phyloP scores from a whole-genome alignment of 2,888 invertebrate species.

The Heliconius sara region DNA sequence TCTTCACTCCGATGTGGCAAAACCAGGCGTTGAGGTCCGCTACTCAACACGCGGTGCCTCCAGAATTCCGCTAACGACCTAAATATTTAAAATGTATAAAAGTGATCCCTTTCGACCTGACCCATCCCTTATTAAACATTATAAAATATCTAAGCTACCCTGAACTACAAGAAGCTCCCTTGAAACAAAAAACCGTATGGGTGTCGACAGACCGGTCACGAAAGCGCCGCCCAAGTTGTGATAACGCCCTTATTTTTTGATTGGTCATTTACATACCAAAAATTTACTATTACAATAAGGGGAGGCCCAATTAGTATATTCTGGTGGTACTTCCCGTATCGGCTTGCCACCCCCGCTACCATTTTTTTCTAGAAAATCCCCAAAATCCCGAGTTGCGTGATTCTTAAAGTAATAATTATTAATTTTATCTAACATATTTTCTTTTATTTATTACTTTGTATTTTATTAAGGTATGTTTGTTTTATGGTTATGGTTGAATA shows the following conservation, averaged over 20 bases:
- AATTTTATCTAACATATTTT: slow-evolving; percentile 75
- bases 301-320: slow-evolving; percentile 24
- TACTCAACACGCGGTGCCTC: too few species aligned
- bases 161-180: slow-evolving; percentile 55
- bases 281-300: slow-evolving; percentile 47
- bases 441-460: slow-evolving; percentile 48
- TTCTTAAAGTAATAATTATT: slow-evolving; percentile 75
- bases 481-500: slow-evolving; percentile 7
- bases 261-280: slow-evolving; percentile 62
- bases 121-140: not conserved
- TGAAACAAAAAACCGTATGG: slow-evolving; percentile 71
- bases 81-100: not conserved
- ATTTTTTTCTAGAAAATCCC: slow-evolving; percentile 72
- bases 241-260: slow-evolving; percentile 56
- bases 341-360: slow-evolving; percentile 71
- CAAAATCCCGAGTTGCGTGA: slow-evolving; percentile 74
- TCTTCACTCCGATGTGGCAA: too few species aligned
- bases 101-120: not conserved
- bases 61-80: too few species aligned
- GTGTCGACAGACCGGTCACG: slow-evolving; percentile 64
- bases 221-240: slow-evolving; percentile 62
- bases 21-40: too few species aligned
- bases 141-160: not conserved
- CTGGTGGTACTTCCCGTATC: slow-evolving; percentile 61
- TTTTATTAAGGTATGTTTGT: not conserved